phyloP scores from a whole-genome alignment of 2,888 invertebrate species.

The Ochropacha duplaris region DNA sequence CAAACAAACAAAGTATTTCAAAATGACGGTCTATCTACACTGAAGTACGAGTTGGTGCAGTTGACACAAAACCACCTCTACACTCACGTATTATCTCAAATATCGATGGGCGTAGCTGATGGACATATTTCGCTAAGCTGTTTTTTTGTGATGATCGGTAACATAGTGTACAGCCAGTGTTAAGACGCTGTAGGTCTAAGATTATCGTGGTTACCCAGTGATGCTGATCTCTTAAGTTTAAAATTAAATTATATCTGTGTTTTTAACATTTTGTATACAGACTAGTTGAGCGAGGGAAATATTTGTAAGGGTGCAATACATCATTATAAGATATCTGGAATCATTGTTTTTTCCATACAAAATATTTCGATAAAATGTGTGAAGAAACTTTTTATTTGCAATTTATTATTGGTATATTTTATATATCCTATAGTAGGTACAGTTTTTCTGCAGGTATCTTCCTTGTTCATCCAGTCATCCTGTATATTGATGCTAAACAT shows the following conservation, averaged over 20 bases:
- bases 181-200: conserved; percentile 10
- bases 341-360: too few species aligned
- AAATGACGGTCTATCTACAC: conserved; percentile 93
- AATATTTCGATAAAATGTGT: too few species aligned
- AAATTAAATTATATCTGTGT: conserved; percentile 6
- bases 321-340: too few species aligned
- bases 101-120: conserved; percentile 88
- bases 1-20: conserved; percentile 92
- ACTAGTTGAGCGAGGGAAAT: too few species aligned
- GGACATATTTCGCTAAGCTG: conserved; percentile 82
- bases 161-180: conserved; percentile 19
- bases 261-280: not conserved
- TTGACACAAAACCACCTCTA: conserved; percentile 88
- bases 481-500: conserved; percentile 1
- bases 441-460: too few species aligned
- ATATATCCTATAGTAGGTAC: too few species aligned
- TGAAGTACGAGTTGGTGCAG: conserved; percentile 89
- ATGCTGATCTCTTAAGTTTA: conserved; percentile 37
- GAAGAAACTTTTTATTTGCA: too few species aligned
- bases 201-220: conserved; percentile 34
- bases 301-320: too few species aligned
- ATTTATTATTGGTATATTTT: too few species aligned
- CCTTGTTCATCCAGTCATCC: too few species aligned
- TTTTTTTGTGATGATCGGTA: conserved; percentile 79
- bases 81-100: conserved; percentile 92